phyloP scores from a whole-genome alignment of 2,797 vertebrate species.

The Octomys mimax region DNA sequence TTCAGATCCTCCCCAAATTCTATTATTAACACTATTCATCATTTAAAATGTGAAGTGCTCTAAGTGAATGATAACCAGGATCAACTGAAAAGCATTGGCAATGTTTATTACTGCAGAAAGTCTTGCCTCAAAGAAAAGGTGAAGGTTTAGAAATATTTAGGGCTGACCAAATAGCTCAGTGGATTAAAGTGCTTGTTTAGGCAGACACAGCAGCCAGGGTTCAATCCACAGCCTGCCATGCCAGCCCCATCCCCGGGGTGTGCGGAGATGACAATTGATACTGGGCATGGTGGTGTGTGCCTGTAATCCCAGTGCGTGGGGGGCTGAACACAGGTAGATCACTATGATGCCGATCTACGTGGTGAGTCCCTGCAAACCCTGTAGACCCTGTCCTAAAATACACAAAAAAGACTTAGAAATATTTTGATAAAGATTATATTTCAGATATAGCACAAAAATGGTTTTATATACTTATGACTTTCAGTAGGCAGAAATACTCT shows the following conservation, averaged over 20 bases:
- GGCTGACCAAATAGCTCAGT: too few relatives aligned
- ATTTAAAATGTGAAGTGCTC: constrained; percentile 38
- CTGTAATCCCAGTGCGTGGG: too few relatives aligned
- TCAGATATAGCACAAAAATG: constrained; percentile 11
- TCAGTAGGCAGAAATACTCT: constrained; percentile 36
- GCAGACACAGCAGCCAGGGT: too few relatives aligned
- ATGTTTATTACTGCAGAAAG: constrained; percentile 2
- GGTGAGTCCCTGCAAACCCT: too few relatives aligned
- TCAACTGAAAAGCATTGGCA: constrained; percentile 48
- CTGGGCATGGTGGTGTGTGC: too few relatives aligned
- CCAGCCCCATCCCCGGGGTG: too few relatives aligned
- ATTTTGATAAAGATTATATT: constrained; percentile 36
- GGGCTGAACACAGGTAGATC: too few relatives aligned
- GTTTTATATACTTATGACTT: neutral
- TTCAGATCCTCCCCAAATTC: neutral
- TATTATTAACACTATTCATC: neutral
- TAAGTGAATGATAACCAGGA: neutral
- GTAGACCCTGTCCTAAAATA: too few relatives aligned
- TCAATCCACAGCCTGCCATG: too few relatives aligned
- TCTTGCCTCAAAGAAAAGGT: constrained; percentile 43
- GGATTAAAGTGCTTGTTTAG: too few relatives aligned
- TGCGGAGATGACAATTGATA: too few relatives aligned
- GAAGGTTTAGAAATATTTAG: neutral
- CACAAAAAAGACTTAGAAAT: neutral
- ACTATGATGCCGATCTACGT: too few relatives aligned